Percentiles rank a stretch among this genome's conserved stretches.
Conservation (phyloP, 2,797 vertebrate species). For the Eleutherodactylus coqui region DNA sequence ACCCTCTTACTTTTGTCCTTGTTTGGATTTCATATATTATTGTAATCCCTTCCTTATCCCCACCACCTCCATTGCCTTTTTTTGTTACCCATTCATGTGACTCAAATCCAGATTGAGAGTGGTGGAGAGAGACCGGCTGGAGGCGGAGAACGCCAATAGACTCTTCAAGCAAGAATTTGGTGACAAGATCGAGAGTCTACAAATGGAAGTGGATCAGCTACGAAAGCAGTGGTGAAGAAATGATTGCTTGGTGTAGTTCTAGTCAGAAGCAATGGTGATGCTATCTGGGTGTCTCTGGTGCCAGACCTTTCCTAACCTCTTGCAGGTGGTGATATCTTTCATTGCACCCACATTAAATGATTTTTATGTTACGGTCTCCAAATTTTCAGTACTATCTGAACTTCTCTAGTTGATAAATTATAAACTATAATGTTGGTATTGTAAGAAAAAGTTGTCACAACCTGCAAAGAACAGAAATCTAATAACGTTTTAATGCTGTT, state of each 20-base stretch:
- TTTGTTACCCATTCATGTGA: slow-evolving; percentile 91
- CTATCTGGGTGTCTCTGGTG: slow-evolving; percentile 45
- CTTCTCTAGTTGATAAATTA: not conserved
- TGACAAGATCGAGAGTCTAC: slow-evolving; percentile 96
- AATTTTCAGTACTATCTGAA: slow-evolving; percentile 1
- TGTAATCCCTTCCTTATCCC: slow-evolving; percentile 72
- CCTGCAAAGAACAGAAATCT: slow-evolving; percentile 40
- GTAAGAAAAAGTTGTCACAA: slow-evolving; percentile 44
- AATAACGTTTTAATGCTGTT: not conserved
- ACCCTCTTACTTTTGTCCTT: not conserved
- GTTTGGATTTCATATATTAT: slow-evolving; percentile 64
- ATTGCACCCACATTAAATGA: slow-evolving; percentile 20
- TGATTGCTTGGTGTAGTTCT: slow-evolving; percentile 52
- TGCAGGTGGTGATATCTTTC: slow-evolving; percentile 57
- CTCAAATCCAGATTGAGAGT: slow-evolving; percentile 93
- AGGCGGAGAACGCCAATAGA: slow-evolving; percentile 89
- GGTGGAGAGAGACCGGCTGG: slow-evolving; percentile 84
- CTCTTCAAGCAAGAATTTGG: slow-evolving; percentile 99
- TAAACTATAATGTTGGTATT: not conserved
- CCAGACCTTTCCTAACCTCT: slow-evolving; percentile 40
- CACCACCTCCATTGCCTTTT: slow-evolving; percentile 76
- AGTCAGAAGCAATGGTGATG: slow-evolving; percentile 40
- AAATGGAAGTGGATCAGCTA: slow-evolving; percentile 89
- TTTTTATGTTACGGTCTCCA: slow-evolving; percentile 9
- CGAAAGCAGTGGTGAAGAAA: slow-evolving; percentile 86